Base-by-base conservation (phyloP, 2,113 vertebrate species). In the Carollia perspicillata region DNA sequence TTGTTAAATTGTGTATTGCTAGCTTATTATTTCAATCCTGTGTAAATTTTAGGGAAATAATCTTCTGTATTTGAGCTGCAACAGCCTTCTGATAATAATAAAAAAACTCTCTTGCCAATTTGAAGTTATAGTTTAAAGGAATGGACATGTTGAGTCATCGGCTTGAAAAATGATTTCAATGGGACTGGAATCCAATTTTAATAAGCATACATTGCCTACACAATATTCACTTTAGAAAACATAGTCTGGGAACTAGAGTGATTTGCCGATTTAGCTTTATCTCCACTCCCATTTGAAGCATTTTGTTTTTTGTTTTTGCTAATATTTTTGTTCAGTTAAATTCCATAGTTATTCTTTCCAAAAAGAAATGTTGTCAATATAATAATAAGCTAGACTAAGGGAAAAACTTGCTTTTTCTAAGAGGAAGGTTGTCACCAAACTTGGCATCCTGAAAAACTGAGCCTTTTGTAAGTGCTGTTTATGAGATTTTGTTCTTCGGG, bases 401-500 rank as follows among this genome's bases (percentile, higher is more conserved):
- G 23, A 28, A 93, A 96, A 89, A 69, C 16, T 5, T 81, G 17
- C 63, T n/a, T 71, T 97, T 44, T 84, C 28, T 28, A 81, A 96
- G n/a, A 33, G 78, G 66, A 69, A 79, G 3, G 1, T 91, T 92
- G 53, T 71, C 75, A 96, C 58, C 66, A 89, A 92, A 77, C 20
- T 78, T 92, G 95, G 37, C 18, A 8, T 2, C 42, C 17, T 94
- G 49, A 89, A 71, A 89, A 55, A 89, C 8, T 60, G n/a, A 93
- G 44, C 0, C 0, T 28, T 95, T 79, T 89, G 16, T 92, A 95
- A 96, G 0, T 33, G 68, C 2, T 91, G 2, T 80, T 35, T 78
- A 77, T 89, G 71, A 96, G 40, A 93, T 78, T 92, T 93, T 93
- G 68, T 83, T 89, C 35, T 91, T 96, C 95, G 81, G 74, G 28